Percentiles rank a stretch among this genome's conserved stretches.
Conservation (phyloP, 2,797 vertebrate species). For the Eremophila alpestris region DNA sequence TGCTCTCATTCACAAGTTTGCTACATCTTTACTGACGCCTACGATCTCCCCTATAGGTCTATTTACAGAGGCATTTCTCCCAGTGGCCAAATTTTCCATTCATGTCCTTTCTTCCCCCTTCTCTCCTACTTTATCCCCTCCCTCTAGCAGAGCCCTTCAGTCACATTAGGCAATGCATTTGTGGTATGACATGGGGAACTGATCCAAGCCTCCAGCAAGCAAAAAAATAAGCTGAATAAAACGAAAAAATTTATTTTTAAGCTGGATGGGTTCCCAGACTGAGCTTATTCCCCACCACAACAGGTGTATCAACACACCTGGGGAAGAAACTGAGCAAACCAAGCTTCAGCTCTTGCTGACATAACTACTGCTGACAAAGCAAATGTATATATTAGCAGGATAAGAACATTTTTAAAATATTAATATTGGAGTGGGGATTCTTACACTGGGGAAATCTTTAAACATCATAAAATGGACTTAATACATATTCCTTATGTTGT, state of each 20-base stretch:
- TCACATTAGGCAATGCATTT: not conserved
- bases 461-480: constrained; percentile 49
- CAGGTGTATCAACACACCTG: constrained; percentile 35
- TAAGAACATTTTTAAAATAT: not conserved
- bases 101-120: not conserved
- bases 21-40: not conserved
- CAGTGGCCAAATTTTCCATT: not conserved
- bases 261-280: not conserved
- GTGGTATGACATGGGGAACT: not conserved
- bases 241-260: not conserved
- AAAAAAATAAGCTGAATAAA: constrained; percentile 9
- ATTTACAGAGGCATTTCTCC: not conserved
- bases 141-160: not conserved
- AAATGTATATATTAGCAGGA: not conserved
- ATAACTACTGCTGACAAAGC: not conserved
- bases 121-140: not conserved
- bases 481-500: constrained; percentile 58
- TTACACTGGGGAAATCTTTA: not conserved
- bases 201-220: not conserved
- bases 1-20: constrained; percentile 49
- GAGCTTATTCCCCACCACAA: not conserved
- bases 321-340: not conserved
- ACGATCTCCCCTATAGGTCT: not conserved
- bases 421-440: not conserved
- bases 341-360: not conserved